Percentiles rank a stretch among this genome's conserved stretches.
These are phyloP conservation scores for Champsocephalus gunnari DNA, from an alignment of 2,797 vertebrate genomes.

Conservation along the genomic window DNA sequence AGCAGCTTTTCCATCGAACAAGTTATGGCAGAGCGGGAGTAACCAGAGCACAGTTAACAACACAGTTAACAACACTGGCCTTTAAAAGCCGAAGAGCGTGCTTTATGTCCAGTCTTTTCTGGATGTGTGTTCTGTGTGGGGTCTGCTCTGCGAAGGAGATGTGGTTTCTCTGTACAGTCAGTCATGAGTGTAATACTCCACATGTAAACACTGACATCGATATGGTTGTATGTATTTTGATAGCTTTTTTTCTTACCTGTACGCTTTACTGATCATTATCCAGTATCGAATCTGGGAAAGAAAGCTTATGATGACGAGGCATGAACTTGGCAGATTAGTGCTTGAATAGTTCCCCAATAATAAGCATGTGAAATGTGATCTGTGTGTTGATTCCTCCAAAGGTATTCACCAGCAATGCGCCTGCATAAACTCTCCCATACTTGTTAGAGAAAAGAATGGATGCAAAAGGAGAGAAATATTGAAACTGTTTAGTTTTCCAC, in stretches of 20 bases:
- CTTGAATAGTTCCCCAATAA: conserved; percentile 75
- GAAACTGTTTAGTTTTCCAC: conserved; percentile 68
- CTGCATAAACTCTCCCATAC: conserved; percentile 82
- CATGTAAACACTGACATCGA: conserved; percentile 56
- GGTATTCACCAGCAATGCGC: conserved; percentile 88
- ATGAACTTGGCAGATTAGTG: conserved; percentile 83
- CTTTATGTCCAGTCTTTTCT: conserved; percentile 28
- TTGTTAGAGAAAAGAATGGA: conserved; percentile 73
- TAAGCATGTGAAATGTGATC: conserved; percentile 82
- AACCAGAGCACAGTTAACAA: conserved; percentile 50
- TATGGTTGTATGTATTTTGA: conserved; percentile 46
- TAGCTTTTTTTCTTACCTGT: conserved; percentile 39
- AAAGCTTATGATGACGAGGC: conserved; percentile 62
- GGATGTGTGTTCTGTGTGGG: conserved; percentile 43
- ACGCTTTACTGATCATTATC: conserved; percentile 56
- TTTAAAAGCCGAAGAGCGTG: conserved; percentile 48
- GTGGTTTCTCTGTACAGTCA: conserved; percentile 55
- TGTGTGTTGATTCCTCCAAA: conserved; percentile 83
- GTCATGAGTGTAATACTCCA: conserved; percentile 62
- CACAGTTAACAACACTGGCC: conserved; percentile 52
- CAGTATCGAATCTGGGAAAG: conserved; percentile 61
- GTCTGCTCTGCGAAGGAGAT: conserved; percentile 48
- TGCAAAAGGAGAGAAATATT: conserved; percentile 78
- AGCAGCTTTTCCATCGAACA: conserved; percentile 44
- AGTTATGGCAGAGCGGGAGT: conserved; percentile 43